Evolutionary conservation across 2,113 vertebrate genomes (phyloP).

Genomic region (Myanophis thanlyinensis): DNA sequence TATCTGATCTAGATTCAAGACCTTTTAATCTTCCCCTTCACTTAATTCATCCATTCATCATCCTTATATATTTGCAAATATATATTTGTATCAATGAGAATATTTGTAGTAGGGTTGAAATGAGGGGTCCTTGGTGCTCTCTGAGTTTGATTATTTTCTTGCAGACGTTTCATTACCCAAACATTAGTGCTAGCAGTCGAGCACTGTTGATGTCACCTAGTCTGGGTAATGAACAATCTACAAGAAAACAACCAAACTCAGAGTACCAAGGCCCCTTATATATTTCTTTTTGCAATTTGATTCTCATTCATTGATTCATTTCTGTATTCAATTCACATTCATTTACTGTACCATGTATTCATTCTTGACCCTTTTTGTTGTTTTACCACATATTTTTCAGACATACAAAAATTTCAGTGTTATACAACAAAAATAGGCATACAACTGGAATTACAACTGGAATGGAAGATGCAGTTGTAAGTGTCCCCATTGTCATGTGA

Average conservation of each 20-base stretch:
- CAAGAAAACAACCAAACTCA: neutral
- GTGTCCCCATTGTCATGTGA: neutral
- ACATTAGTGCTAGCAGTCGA: neutral
- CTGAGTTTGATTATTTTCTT: neutral
- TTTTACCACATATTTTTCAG: neutral
- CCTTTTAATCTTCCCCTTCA: neutral
- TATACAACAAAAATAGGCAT: neutral
- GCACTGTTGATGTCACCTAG: neutral
- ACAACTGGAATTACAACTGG: neutral
- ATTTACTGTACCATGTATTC: neutral
- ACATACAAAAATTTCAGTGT: neutral
- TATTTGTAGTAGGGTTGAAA: too few species aligned
- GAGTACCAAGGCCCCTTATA: neutral
- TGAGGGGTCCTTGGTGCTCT: too few species aligned
- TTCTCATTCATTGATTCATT: neutral
- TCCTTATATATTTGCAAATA: neutral
- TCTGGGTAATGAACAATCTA: neutral
- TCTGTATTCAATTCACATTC: neutral
- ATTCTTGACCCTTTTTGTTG: neutral
- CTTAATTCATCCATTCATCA: neutral
- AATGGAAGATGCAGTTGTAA: neutral
- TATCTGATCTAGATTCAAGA: neutral
- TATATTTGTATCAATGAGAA: too few species aligned
- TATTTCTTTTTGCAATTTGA: neutral
- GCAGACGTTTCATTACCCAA: neutral